These are phyloP conservation scores for Spinus olivaceus DNA, from an alignment of 2,797 vertebrate genomes.

Conservation along the genomic window DNA sequence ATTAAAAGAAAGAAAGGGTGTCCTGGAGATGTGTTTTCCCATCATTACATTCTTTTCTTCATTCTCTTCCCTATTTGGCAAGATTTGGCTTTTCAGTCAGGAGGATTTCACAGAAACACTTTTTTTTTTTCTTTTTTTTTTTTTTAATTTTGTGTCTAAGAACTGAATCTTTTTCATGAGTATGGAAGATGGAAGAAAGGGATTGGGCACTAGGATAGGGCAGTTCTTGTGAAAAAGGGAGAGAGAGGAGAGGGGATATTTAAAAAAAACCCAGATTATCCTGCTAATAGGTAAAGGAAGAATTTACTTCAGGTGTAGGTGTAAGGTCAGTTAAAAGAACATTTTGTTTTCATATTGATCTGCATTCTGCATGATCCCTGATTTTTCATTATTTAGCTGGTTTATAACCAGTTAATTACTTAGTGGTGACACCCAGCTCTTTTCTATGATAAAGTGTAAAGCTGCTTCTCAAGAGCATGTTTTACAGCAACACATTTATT, in stretches of 20 bases:
- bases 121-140: neutral
- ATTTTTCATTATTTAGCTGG: neutral
- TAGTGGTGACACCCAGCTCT: neutral
- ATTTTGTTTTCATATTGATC: neutral
- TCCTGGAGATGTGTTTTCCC: neutral
- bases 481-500: conserved; percentile 3
- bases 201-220: neutral
- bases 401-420: neutral
- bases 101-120: neutral
- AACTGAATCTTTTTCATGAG: neutral
- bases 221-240: neutral
- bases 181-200: neutral
- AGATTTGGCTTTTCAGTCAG: neutral
- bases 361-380: neutral
- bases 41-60: neutral
- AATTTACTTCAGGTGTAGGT: neutral
- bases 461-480: neutral
- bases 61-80: neutral
- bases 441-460: neutral
- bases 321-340: neutral
- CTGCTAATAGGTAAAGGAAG: neutral
- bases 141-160: neutral
- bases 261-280: neutral
- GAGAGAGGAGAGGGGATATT: neutral
- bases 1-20: neutral